phyloP scores from a whole-genome alignment of 2,797 vertebrate species.

The Gymnopithys bicolor region DNA sequence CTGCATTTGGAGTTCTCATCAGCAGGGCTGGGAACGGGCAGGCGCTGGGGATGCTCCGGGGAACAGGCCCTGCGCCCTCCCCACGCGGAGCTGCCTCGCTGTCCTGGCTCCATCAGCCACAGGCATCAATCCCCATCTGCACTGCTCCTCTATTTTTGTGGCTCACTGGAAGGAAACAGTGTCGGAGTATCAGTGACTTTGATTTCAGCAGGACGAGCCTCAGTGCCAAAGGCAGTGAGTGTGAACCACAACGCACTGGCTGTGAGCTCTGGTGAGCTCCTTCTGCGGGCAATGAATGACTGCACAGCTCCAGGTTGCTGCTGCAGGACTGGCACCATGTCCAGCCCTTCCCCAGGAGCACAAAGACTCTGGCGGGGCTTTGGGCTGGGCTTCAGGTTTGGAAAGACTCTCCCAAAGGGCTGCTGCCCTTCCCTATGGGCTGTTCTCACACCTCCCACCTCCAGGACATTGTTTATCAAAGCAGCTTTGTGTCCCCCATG shows the following conservation, averaged over 20 bases:
- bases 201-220: neutral
- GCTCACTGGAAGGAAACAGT: neutral
- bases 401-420: neutral
- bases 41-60: neutral
- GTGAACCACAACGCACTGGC: accelerated
- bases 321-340: accelerated
- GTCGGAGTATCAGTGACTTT: neutral
- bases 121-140: accelerated
- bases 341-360: neutral
- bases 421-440: neutral
- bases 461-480: neutral
- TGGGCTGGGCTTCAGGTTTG: neutral
- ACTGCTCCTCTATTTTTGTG: neutral
- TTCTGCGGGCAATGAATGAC: accelerated
- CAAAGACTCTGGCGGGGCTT: neutral
- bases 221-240: neutral
- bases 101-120: neutral
- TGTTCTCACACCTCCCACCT: neutral
- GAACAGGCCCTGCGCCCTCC: neutral
- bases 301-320: accelerated
- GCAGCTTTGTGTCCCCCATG: neutral
- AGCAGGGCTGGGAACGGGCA: constrained; percentile 37
- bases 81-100: neutral
- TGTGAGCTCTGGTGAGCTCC: neutral
- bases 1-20: constrained; percentile 81